phyloP scores from a whole-genome alignment of 2,113 vertebrate genomes.

The Talpa occidentalis region DNA sequence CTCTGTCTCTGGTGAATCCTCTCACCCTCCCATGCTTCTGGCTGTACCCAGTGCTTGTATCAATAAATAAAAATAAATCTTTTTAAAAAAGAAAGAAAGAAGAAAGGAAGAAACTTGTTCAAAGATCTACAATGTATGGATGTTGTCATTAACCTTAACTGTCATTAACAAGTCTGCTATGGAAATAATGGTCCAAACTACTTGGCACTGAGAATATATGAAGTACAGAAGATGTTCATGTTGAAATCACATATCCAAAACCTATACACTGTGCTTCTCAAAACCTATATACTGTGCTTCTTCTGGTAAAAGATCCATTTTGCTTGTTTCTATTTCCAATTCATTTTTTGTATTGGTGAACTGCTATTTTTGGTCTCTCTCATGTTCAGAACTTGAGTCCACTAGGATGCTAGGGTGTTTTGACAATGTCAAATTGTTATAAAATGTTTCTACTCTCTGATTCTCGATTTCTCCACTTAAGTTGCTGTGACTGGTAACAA shows the following conservation, averaged over 20 bases:
- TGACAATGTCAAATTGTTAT: not conserved
- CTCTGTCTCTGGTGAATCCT: too few species aligned
- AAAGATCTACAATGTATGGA: too few species aligned
- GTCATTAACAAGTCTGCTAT: not conserved
- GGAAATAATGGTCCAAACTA: not conserved
- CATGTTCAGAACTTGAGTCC: not conserved
- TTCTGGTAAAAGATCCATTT: not conserved
- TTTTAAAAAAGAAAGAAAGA: too few species aligned
- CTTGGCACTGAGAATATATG: not conserved
- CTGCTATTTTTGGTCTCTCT: not conserved
- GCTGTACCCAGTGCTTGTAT: too few species aligned
- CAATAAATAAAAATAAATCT: too few species aligned
- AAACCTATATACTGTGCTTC: too few species aligned
- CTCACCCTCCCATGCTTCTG: too few species aligned
- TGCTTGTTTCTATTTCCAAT: not conserved
- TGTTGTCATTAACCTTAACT: not conserved
- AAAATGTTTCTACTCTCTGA: not conserved
- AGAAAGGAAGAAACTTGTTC: not conserved
- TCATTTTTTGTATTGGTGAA: not conserved
- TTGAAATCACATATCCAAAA: not conserved
- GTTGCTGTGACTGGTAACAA: not conserved
- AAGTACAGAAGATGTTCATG: not conserved
- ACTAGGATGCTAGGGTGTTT: not conserved
- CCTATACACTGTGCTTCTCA: not conserved
- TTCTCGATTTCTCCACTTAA: not conserved